Base-by-base conservation (phyloP, 37 sponge, comb jelly and placozoan species). In the Cladorhizidae sp. region DNA sequence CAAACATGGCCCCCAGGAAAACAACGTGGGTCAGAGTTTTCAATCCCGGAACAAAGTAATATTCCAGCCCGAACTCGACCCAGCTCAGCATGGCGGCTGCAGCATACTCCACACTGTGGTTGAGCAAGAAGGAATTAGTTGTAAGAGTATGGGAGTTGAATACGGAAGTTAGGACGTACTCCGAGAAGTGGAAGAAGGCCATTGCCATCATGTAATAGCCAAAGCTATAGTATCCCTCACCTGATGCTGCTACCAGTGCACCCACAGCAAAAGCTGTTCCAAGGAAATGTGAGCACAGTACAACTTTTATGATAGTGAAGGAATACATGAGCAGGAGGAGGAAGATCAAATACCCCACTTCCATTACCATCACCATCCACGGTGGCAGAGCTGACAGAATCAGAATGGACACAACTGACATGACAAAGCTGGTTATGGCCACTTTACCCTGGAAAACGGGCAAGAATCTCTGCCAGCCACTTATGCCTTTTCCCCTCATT, bases 181-280 rank as follows among this genome's bases (percentile, higher is more conserved):
- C 99, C 7, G 99, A 95, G 29, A 73, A 62, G 71, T 98, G 99
- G 64, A 98, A 98, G 67, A 98, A 87, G 2, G 94, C 59, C 65
- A 98, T 52, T 11, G 89, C 81, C 29, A 83, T 80, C 31, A 82
- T n/a, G 67, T 98, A 98, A 18, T 72, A 26, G 0, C 97, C 97
- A 56, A 94, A 79, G 49, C 56, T 76, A 40, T 36, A n/a, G 73
- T 73, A 76, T n/a, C 8, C 2, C 33, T 70, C 54, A 56, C 69
- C 73, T 2, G 52, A 71, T 26, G 56, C 9, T 0, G 75, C 40
- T 2, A 74, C 43, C 0, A 83, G 0, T 2, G 74, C 21, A 1
- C 92, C 92, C 36, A 69, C 25, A 17, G 71, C 65, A 58, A 87
- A 84, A 3, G 80, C 67, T 18, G 67, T 23, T 40, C 88, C 92